Evolutionary conservation across 1,140 invertebrate genomes (phyloP).

Genomic region (Cyclargus thomasi): DNA sequence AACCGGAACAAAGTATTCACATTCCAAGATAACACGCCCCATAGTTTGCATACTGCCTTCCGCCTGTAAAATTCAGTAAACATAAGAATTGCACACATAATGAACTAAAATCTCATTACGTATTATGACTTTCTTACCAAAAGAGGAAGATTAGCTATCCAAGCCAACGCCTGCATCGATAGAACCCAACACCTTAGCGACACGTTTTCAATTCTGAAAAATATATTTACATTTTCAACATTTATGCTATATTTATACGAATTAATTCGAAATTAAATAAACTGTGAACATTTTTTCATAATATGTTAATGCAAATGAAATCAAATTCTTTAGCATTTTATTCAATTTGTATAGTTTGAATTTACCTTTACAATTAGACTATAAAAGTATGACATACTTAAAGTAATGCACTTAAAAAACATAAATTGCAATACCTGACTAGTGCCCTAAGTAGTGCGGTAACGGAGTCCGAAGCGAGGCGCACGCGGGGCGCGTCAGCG

Average conservation of each 20-base stretch:
- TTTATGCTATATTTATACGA: too few relatives aligned
- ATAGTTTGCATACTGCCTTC: slow-evolving; percentile 60
- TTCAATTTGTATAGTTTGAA: too few relatives aligned
- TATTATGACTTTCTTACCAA: slow-evolving; percentile 38
- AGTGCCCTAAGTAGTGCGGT: slow-evolving; percentile 81
- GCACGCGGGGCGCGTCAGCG: slow-evolving; percentile 81
- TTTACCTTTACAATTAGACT: too few relatives aligned
- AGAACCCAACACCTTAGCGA: slow-evolving; percentile 70
- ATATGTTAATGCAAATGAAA: too few relatives aligned
- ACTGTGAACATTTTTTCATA: too few relatives aligned
- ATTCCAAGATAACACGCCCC: slow-evolving; percentile 61
- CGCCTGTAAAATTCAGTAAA: slow-evolving; percentile 32
- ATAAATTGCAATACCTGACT: slow-evolving; percentile 14
- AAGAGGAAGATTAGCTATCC: slow-evolving; percentile 60
- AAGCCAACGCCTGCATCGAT: slow-evolving; percentile 70
- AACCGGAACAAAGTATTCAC: slow-evolving; percentile 62
- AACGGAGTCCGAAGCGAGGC: slow-evolving; percentile 82
- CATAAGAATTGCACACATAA: not conserved
- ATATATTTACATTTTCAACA: too few relatives aligned
- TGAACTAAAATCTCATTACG: not conserved
- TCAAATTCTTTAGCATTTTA: too few relatives aligned
- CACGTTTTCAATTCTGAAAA: slow-evolving; percentile 62
- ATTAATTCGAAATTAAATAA: too few relatives aligned
- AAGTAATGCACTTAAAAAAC: too few relatives aligned
- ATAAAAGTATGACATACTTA: too few relatives aligned